Conservation (phyloP, 2,888 invertebrate species). For the Caenorhabditis macrosperma region DNA sequence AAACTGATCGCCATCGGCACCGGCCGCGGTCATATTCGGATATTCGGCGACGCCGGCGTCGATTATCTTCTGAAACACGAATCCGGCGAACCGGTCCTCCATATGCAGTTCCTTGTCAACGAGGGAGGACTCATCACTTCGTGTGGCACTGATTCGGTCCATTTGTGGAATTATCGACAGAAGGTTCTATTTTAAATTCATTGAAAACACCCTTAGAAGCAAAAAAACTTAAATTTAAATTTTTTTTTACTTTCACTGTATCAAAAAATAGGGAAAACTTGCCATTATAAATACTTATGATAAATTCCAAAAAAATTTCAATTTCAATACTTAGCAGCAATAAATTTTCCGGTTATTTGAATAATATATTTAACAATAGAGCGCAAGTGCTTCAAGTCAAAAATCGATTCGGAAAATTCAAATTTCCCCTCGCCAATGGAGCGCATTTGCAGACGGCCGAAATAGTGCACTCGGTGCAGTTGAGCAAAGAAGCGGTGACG, state of each 20-base stretch:
- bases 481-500: slow-evolving; percentile 89
- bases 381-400: no score
- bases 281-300: no score
- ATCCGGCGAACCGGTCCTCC: slow-evolving; percentile 86
- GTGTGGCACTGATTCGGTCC: slow-evolving; percentile 95
- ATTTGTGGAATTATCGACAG: slow-evolving; percentile 95
- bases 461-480: slow-evolving; percentile 96
- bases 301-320: no score
- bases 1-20: slow-evolving; percentile 96
- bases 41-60: slow-evolving; percentile 88
- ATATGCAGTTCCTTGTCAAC: slow-evolving; percentile 94
- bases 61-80: slow-evolving; percentile 93
- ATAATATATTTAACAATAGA: no score
- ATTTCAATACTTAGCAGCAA: no score
- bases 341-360: no score
- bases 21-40: slow-evolving; percentile 68
- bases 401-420: no score
- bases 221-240: neutral
- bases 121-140: slow-evolving; percentile 96
- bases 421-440: no score
- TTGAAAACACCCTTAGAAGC: no score
- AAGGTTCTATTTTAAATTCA: no score
- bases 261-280: no score
- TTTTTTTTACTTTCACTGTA: neutral
- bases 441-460: slow-evolving; percentile 53